A percentile compares a stretch with the other conserved stretches of the same genome.
phyloP scores from a whole-genome alignment of 64 coral and sea anemone species.

The Exaiptasia diaphana region DNA sequence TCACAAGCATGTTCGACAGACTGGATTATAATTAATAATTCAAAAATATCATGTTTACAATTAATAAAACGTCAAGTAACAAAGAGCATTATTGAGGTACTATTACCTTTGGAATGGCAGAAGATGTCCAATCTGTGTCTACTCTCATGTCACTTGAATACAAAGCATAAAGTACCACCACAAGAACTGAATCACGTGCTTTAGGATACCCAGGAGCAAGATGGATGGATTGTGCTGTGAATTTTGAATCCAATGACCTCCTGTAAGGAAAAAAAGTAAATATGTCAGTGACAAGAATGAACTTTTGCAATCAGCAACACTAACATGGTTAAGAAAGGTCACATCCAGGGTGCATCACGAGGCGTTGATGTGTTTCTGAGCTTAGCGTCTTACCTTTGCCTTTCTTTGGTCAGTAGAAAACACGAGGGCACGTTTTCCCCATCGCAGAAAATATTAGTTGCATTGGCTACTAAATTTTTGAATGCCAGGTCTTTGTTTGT shows the following conservation, averaged over 20 bases:
- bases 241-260: neutral
- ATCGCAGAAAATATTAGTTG: neutral
- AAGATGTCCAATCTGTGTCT: neutral
- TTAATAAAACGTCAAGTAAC: too few relatives aligned
- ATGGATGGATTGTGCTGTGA: neutral
- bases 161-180: neutral
- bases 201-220: conserved; percentile 10
- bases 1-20: too few relatives aligned
- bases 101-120: neutral
- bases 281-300: neutral
- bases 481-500: conserved; percentile 9
- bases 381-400: neutral
- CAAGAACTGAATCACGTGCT: neutral
- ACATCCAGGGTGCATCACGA: neutral
- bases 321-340: neutral
- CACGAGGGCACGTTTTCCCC: neutral
- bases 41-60: too few relatives aligned
- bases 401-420: neutral
- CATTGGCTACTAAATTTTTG: conserved; percentile 6
- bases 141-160: neutral
- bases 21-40: too few relatives aligned
- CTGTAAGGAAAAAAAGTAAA: neutral
- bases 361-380: neutral
- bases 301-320: neutral
- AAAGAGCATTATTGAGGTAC: too few relatives aligned